Evolutionary conservation across 1,140 invertebrate genomes (phyloP).

Genomic region (Drosophila carrolli): DNA sequence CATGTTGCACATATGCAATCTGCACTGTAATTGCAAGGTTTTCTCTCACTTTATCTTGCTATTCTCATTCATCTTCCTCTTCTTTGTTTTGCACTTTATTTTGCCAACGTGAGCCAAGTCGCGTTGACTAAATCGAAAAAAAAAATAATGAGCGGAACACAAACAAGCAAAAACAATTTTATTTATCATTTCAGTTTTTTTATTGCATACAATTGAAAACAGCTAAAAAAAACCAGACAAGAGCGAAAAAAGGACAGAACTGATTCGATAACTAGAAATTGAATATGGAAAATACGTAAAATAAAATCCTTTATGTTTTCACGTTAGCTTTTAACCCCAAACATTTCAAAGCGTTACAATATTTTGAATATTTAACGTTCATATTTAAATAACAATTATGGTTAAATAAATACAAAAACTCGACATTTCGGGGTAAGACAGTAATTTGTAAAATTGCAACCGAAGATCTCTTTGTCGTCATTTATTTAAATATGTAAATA

Average conservation of each 20-base stretch:
- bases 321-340: slow-evolving; percentile 5
- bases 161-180: slow-evolving; percentile 16
- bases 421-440: too few species aligned
- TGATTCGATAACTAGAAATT: not conserved
- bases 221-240: not conserved
- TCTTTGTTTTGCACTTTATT: slow-evolving; percentile 13
- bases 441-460: too few species aligned
- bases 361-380: not conserved
- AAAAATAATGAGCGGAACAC: slow-evolving; percentile 4
- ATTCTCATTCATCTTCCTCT: slow-evolving; percentile 7
- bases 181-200: slow-evolving; percentile 21
- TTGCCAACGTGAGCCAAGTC: slow-evolving; percentile 26
- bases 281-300: not conserved
- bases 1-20: not conserved
- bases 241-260: not conserved
- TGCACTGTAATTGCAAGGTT: slow-evolving; percentile 1
- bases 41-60: slow-evolving; percentile 2
- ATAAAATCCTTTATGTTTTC: slow-evolving; percentile 1
- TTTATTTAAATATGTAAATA: not conserved
- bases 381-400: too few species aligned
- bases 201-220: slow-evolving; percentile 24
- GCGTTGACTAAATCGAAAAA: slow-evolving; percentile 21
- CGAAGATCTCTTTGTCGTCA: too few species aligned
- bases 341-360: slow-evolving; percentile 11
- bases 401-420: too few species aligned